phyloP scores from a whole-genome alignment of 2,888 invertebrate genomes.

The Galeopsomyia nigrocyanea region DNA sequence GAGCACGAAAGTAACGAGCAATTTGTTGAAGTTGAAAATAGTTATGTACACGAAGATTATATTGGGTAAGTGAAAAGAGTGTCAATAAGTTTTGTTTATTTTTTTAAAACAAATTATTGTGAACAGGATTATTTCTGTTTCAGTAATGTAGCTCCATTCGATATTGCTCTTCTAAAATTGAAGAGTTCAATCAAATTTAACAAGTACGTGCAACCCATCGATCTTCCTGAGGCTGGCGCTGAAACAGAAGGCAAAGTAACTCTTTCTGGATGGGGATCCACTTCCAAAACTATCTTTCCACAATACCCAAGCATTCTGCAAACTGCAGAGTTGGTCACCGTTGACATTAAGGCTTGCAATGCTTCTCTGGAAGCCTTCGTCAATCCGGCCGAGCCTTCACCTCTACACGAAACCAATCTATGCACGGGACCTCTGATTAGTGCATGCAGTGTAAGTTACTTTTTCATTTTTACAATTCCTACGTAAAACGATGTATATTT shows the following conservation, averaged over 20 bases:
- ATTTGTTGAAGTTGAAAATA: constrained; percentile 55
- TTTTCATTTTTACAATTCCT: background rate
- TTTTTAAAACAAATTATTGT: constrained; percentile 38
- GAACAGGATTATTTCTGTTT: too few relatives aligned
- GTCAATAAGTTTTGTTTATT: too few relatives aligned
- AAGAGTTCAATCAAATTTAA: constrained; percentile 58
- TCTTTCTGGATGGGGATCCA: constrained; percentile 71
- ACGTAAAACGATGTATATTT: too few relatives aligned
- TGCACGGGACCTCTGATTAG: constrained; percentile 55
- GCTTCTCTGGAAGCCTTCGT: constrained; percentile 46
- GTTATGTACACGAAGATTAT: constrained; percentile 62
- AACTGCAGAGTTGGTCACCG: constrained; percentile 55
- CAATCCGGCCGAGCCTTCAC: constrained; percentile 53
- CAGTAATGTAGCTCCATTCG: constrained; percentile 67
- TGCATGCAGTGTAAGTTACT: constrained; percentile 45
- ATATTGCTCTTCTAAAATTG: constrained; percentile 71
- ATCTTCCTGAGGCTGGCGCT: constrained; percentile 60
- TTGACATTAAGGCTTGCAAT: constrained; percentile 56
- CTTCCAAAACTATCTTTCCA: constrained; percentile 49
- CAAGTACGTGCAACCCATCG: constrained; percentile 62
- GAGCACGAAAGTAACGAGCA: constrained; percentile 62
- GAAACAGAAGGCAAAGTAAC: constrained; percentile 61
- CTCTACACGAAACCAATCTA: constrained; percentile 56
- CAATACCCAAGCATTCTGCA: constrained; percentile 60
- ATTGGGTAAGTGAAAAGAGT: constrained; percentile 58